phyloP scores from a whole-genome alignment of 2,113 vertebrate genomes.

The Coturnix japonica region DNA sequence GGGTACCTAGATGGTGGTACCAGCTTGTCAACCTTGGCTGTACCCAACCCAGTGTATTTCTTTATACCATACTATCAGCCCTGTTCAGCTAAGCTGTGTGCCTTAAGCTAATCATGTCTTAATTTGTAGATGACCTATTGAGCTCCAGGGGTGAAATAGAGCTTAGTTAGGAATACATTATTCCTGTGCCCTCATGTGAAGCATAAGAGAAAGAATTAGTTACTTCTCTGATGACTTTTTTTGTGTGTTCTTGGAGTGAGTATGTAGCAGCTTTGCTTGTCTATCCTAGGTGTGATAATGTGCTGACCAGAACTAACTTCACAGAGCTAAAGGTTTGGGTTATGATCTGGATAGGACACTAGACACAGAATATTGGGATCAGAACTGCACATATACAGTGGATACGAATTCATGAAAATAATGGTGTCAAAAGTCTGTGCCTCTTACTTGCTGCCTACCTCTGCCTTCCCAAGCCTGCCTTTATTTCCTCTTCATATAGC shows the following conservation, averaged over 20 bases:
- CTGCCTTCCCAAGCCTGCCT: not conserved
- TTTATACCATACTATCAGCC: not conserved
- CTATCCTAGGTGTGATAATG: not conserved
- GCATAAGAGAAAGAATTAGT: not conserved
- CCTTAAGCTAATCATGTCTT: not conserved
- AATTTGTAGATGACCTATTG: not conserved
- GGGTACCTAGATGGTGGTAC: not conserved
- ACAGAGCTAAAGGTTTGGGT: not conserved
- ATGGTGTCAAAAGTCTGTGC: not conserved
- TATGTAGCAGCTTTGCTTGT: not conserved
- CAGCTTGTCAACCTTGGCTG: not conserved
- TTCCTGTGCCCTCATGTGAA: not conserved
- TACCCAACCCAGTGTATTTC: not conserved
- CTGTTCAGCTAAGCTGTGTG: not conserved
- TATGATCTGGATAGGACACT: not conserved
- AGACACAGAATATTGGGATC: not conserved
- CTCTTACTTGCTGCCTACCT: not conserved
- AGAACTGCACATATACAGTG: not conserved
- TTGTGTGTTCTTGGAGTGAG: not conserved
- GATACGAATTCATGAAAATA: not conserved
- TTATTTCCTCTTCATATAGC: not conserved
- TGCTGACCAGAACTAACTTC: not conserved
- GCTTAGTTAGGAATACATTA: not conserved
- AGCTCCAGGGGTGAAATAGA: not conserved
- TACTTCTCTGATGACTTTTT: not conserved